Percentiles rank a stretch among this genome's conserved stretches.
These are phyloP conservation scores for Cancer borealis DNA, from an alignment of 2,888 invertebrate species.

Conservation along the genomic window DNA sequence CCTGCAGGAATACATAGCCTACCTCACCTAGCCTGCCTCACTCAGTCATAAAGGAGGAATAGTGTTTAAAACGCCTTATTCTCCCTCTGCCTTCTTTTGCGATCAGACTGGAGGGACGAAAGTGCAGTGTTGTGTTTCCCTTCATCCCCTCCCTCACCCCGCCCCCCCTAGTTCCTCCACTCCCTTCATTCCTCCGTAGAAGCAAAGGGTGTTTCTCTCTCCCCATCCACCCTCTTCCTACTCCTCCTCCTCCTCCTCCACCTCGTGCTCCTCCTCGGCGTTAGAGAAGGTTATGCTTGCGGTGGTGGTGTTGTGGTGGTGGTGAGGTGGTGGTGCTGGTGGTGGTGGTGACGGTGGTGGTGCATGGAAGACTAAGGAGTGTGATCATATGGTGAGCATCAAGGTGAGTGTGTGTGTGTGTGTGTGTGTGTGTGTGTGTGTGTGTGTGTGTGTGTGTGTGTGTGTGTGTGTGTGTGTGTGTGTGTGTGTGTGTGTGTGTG, in stretches of 20 bases:
- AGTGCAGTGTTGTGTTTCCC: neutral
- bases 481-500: neutral
- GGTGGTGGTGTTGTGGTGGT: neutral
- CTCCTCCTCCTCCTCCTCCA: neutral
- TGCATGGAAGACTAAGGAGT: neutral
- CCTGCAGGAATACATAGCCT: neutral
- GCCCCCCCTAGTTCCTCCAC: neutral
- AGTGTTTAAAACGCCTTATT: neutral
- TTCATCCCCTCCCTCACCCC: neutral
- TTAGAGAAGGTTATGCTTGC: neutral
- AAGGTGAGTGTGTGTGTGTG: neutral
- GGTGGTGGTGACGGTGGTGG: neutral
- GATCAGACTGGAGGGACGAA: neutral
- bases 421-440: neutral
- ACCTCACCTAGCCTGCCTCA: neutral
- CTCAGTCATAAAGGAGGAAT: neutral
- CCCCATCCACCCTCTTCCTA: neutral
- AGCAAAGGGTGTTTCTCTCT: neutral
- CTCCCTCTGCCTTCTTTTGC: neutral
- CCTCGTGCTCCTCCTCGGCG: no score
- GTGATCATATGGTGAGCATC: conserved; percentile 28
- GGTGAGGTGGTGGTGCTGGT: neutral
- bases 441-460: neutral
- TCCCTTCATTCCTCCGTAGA: neutral
- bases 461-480: neutral